Percentiles rank a stretch among this genome's conserved stretches.
Evolutionary conservation across 2,113 vertebrate species (phyloP).

Genomic region (Cricetomys ansorgei): DNA sequence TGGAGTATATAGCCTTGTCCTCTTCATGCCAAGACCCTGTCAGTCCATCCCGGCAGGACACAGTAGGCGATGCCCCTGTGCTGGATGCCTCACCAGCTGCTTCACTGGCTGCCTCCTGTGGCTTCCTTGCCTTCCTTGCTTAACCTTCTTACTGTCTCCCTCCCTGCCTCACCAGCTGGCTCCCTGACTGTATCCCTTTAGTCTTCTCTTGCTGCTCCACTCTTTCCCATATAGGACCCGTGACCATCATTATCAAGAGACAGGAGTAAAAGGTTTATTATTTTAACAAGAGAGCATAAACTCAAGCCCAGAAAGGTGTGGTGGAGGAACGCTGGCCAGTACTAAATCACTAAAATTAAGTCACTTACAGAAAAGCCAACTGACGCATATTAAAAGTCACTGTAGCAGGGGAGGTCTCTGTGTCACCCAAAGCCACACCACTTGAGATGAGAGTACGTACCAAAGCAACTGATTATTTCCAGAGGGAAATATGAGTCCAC

Average conservation of each 20-base stretch:
- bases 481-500: not conserved
- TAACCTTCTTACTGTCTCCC: not conserved
- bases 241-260: not conserved
- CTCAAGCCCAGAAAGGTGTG: not conserved
- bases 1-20: not conserved
- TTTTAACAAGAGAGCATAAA: conserved; percentile 7
- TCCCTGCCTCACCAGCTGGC: too few relatives aligned
- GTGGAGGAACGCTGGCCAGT: not conserved
- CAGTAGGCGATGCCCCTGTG: not conserved
- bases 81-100: not conserved
- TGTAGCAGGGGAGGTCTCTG: not conserved
- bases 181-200: not conserved
- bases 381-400: not conserved
- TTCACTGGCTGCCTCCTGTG: not conserved
- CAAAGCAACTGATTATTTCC: not conserved
- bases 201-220: not conserved
- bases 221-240: not conserved
- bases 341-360: not conserved
- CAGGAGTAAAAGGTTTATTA: not conserved
- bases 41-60: not conserved
- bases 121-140: not conserved
- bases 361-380: not conserved
- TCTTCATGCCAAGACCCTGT: not conserved
- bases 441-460: not conserved
- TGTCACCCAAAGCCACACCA: not conserved